These are phyloP conservation scores for Tetranychus cinnabarinus DNA, from an alignment of 1,140 invertebrate genomes.

Conservation along the genomic window DNA sequence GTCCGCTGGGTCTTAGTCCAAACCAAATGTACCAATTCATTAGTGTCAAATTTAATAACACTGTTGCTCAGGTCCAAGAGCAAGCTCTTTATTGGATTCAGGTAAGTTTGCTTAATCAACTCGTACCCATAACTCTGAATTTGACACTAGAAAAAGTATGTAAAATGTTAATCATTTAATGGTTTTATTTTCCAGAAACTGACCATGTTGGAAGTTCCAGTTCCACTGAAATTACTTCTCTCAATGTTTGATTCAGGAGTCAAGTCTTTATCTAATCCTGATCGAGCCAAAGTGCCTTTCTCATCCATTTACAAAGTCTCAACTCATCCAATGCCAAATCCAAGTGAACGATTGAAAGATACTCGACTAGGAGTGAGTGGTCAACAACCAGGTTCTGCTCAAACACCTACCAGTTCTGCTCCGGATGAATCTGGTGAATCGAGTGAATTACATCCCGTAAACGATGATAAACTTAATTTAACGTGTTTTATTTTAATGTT, in stretches of 20 bases:
- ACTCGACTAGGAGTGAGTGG: neutral
- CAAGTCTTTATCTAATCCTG: slow-evolving; percentile 14
- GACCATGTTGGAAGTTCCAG: slow-evolving; percentile 62
- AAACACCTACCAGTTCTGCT: neutral
- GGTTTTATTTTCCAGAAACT: slow-evolving; percentile 31
- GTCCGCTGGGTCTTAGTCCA: slow-evolving; percentile 72
- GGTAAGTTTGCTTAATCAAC: neutral
- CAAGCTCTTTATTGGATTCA: slow-evolving; percentile 89
- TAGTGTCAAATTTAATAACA: slow-evolving; percentile 54
- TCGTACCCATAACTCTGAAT: slow-evolving; percentile 23
- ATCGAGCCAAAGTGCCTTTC: neutral
- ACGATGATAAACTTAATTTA: slow-evolving; percentile 22
- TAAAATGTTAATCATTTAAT: no score
- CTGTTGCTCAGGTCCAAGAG: slow-evolving; percentile 60
- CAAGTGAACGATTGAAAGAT: neutral
- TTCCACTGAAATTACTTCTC: slow-evolving; percentile 59
- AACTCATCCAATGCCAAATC: neutral
- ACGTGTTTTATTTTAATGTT: slow-evolving; percentile 89
- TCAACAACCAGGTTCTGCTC: neutral
- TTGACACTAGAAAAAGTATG: neutral
- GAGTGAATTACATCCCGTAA: neutral
- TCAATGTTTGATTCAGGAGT: slow-evolving; percentile 67
- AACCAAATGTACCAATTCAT: slow-evolving; percentile 89
- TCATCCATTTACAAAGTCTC: neutral
- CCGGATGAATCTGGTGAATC: neutral